Conservation (phyloP, 2,797 vertebrate species). For the Megaceryle alcyon region DNA sequence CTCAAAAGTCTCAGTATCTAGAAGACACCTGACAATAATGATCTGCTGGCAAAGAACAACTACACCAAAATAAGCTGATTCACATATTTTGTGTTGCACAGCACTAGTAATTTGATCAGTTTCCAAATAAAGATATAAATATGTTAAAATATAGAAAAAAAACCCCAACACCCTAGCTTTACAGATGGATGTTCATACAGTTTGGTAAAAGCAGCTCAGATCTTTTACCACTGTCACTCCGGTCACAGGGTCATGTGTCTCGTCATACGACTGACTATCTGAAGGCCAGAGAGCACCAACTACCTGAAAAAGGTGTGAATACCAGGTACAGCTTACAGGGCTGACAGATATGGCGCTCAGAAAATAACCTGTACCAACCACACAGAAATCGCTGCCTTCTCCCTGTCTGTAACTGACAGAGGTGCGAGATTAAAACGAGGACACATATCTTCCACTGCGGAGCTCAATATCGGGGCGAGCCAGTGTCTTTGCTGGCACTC, state of each 20-base stretch:
- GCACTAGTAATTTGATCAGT: fast-evolving
- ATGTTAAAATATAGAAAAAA: background rate
- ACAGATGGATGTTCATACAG: fast-evolving
- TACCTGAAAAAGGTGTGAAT: background rate
- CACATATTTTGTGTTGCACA: fast-evolving
- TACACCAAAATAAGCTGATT: background rate
- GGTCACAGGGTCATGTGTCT: background rate
- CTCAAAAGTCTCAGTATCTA: background rate
- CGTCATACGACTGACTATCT: background rate
- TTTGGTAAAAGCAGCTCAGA: fast-evolving
- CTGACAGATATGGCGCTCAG: background rate
- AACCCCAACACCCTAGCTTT: background rate
- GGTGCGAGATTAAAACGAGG: fast-evolving
- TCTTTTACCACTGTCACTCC: background rate
- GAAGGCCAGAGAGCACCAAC: background rate
- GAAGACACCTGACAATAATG: background rate
- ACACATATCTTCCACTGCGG: background rate
- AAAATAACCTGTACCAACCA: fast-evolving
- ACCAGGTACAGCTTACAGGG: background rate
- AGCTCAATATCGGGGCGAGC: background rate
- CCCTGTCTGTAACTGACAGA: background rate
- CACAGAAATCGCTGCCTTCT: background rate
- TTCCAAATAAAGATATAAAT: background rate
- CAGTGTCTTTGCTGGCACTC: background rate
- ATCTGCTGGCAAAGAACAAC: background rate